Percentiles rank a stretch among this genome's conserved stretches.
phyloP scores from a whole-genome alignment of 2,113 vertebrate genomes.

The Hemicordylus capensis region DNA sequence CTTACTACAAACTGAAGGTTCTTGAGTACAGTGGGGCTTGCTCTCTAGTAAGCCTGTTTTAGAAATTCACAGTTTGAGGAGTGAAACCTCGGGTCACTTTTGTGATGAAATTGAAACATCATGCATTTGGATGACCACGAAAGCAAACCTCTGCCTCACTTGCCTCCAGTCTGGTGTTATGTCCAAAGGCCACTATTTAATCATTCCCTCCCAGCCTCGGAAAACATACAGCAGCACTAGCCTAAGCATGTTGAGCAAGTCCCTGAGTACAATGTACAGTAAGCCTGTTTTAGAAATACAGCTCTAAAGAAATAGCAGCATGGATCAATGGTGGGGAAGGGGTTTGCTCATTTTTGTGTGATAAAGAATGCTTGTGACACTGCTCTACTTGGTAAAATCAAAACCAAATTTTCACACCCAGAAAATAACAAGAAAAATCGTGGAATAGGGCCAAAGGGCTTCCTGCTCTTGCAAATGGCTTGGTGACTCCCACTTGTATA shows the following conservation, averaged over 20 bases:
- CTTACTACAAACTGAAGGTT: no score
- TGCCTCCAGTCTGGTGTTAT: no score
- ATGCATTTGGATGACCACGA: no score
- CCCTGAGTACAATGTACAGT: neutral
- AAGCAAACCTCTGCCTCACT: no score
- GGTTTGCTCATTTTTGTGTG: neutral
- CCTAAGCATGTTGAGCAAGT: neutral
- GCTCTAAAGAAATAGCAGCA: neutral
- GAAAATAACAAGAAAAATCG: neutral
- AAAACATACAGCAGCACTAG: neutral
- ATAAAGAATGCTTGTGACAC: neutral
- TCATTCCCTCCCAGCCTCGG: neutral
- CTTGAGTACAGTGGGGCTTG: no score
- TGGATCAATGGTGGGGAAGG: neutral
- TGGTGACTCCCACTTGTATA: neutral
- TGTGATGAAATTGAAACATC: no score
- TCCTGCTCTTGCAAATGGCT: neutral
- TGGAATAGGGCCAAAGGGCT: neutral
- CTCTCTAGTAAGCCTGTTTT: no score
- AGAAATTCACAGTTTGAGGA: no score
- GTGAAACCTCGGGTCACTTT: no score
- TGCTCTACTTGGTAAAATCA: neutral
- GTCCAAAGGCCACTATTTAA: neutral
- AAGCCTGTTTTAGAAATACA: neutral
- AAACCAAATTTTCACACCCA: neutral